These are phyloP conservation scores for Eupsilia transversa DNA, from an alignment of 2,888 invertebrate species.

Conservation along the genomic window DNA sequence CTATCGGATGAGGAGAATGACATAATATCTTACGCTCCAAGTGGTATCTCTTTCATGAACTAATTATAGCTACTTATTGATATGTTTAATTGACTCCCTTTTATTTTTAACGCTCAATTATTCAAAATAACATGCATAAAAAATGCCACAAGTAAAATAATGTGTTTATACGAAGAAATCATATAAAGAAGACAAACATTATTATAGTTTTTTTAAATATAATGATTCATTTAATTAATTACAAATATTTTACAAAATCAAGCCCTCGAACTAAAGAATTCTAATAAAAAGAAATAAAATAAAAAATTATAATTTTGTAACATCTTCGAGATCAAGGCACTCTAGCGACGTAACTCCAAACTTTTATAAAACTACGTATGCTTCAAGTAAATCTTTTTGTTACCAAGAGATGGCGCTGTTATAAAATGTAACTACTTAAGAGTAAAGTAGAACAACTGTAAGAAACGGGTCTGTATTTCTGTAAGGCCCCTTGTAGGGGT, in stretches of 20 bases:
- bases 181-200: background rate
- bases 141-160: background rate
- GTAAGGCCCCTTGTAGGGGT: constrained; percentile 21
- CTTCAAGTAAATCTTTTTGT: constrained; percentile 47
- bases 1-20: background rate
- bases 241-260: background rate
- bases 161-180: background rate
- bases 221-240: background rate
- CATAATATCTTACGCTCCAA: background rate
- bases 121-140: background rate
- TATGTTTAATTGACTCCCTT: background rate
- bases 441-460: constrained; percentile 23
- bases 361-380: constrained; percentile 33
- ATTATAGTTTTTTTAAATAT: background rate
- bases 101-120: background rate
- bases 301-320: background rate
- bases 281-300: background rate
- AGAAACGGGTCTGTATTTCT: constrained; percentile 56
- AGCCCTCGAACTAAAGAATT: background rate
- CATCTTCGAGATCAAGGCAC: constrained; percentile 39
- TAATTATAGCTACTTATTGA: background rate
- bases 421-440: constrained; percentile 23
- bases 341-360: constrained; percentile 48
- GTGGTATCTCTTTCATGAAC: background rate
- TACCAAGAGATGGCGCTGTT: constrained; percentile 62